Evolutionary conservation across 2,888 invertebrate genomes (phyloP).

Genomic region (Rhingia rostrata): DNA sequence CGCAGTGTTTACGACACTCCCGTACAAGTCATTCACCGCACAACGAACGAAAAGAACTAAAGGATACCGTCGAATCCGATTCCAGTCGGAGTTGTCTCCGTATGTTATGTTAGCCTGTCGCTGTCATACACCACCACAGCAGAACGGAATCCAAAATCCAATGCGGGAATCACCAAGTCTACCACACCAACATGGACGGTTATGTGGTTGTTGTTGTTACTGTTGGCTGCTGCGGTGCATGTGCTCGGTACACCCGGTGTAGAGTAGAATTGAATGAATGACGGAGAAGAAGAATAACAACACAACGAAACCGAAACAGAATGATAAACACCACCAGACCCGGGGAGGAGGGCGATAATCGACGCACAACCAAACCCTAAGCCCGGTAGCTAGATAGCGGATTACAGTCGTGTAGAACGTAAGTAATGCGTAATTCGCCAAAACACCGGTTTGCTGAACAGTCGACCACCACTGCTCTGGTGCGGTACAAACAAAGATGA

Average conservation of each 20-base stretch:
- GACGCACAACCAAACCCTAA: not conserved
- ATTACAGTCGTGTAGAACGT: not conserved
- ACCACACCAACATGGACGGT: constrained; percentile 8
- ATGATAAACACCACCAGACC: too few species aligned
- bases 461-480: not conserved
- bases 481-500: not conserved
- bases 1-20: not conserved
- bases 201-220: not conserved
- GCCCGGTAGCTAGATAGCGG: constrained; percentile 1
- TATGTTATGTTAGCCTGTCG: not conserved
- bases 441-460: constrained; percentile 32
- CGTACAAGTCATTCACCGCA: constrained; percentile 23
- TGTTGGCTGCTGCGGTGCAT: constrained; percentile 15
- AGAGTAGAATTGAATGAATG: not conserved
- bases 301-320: not conserved
- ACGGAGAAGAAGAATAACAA: not conserved
- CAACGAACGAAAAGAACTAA: constrained; percentile 46
- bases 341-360: not conserved
- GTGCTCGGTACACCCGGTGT: constrained; percentile 16
- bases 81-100: not conserved
- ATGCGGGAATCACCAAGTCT: constrained; percentile 25
- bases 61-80: constrained; percentile 38
- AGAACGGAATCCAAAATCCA: constrained; percentile 8
- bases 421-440: constrained; percentile 1
- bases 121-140: constrained; percentile 31